Evolutionary conservation across 53 echinoderm and acorn worm species (phyloP).

Genomic region (Apostichopus leukothele): DNA sequence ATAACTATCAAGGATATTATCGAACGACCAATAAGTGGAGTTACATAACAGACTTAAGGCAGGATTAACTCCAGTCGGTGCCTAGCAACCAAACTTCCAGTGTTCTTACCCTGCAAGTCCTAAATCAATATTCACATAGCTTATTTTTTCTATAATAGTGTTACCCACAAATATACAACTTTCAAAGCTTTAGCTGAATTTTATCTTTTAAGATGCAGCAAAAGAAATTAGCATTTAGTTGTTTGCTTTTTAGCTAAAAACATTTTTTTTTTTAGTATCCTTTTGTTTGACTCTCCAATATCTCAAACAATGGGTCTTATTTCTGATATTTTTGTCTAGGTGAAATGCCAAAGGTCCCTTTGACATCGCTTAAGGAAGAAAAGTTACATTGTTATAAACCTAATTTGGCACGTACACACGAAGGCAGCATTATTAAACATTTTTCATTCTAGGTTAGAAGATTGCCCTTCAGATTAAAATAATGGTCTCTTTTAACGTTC

Average conservation of each 20-base stretch:
- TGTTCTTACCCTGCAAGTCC: background rate
- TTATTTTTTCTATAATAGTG: background rate
- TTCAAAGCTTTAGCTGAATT: too few relatives aligned
- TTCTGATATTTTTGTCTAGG: background rate
- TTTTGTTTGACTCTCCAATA: background rate
- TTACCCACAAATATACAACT: too few relatives aligned
- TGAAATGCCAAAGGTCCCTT: background rate
- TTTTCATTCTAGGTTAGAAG: background rate
- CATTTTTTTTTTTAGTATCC: background rate
- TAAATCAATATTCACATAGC: background rate
- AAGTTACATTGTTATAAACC: background rate
- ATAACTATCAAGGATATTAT: background rate
- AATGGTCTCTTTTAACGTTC: background rate
- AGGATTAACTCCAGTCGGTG: too few relatives aligned
- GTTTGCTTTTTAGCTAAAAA: background rate
- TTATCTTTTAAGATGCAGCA: too few relatives aligned
- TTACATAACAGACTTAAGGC: background rate
- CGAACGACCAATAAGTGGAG: background rate
- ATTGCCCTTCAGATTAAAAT: background rate
- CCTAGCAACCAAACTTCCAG: too few relatives aligned
- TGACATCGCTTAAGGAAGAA: slow-evolving; percentile 12
- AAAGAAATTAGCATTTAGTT: background rate
- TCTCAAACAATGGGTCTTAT: background rate
- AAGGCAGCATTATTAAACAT: slow-evolving; percentile 37
- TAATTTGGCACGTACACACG: slow-evolving; percentile 31